Evolutionary conservation across 2,797 vertebrate species (phyloP), one percentile per base, ranked within the genome.

Genomic region (Danio albolineatus): DNA sequence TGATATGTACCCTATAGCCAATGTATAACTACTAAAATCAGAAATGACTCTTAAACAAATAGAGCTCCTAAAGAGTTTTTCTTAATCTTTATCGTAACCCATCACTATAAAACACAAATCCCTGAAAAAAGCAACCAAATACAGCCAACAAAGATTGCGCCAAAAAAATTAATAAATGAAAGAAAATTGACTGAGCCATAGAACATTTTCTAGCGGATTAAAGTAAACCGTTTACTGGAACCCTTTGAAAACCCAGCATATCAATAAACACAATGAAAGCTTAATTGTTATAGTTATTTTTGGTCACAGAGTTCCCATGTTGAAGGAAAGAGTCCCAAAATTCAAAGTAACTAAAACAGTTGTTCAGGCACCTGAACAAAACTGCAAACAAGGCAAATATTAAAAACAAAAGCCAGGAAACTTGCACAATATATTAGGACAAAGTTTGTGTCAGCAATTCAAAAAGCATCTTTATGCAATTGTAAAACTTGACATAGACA

Each of bases 241-340:
- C 17, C 72, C 57, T 61, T 49, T 61, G 44, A 39, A 61, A 65
- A 12, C 0, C 9, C 10, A 39, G 16, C 16, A 46, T 53, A 75
- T 54, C 17, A n/a, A 14, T 5, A 12, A 12, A 10, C 38, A 39
- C 48, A 6, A 14, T 54, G 41, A 46, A 57, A 56, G 61, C 12
- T 41, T 51, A 65, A 65, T 56, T 56, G 65, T 2, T n/a, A 66
- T 60, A 28, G 49, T 53, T 65, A 56, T 56, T 44, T 54, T 10
- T 19, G 48, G 38, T 51, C 38, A 7, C 5, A 1, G 16, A 76
- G 62, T 76, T 76, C 51, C 51, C 62, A 65, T 41, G 51, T 41
- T 36, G 49, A 9, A 13, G 56, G 51, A 12, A 36, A 41, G 7
- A 8, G 46, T 53, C 48, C 16, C 36, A 53, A 13, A 0, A 21